phyloP scores from a whole-genome alignment of 2,888 invertebrate genomes.

The Leptothorax acervorum region DNA sequence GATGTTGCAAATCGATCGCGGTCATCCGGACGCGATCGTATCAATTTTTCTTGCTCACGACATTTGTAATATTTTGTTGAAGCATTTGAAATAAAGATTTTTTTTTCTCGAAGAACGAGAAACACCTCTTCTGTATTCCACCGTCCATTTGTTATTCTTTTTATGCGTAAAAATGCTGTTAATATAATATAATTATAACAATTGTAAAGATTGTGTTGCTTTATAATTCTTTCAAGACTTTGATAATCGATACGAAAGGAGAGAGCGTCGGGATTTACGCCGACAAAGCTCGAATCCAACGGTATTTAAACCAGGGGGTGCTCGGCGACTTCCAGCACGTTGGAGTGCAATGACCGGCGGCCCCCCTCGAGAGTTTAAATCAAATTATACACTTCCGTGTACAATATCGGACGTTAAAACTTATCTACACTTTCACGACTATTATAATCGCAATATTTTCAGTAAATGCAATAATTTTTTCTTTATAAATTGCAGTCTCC shows the following conservation, averaged over 20 bases:
- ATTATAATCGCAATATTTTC: not conserved
- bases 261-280: slow-evolving; percentile 15
- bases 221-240: not conserved
- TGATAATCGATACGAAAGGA: not conserved
- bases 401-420: slow-evolving; percentile 2
- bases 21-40: not conserved
- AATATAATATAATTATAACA: not conserved
- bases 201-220: not conserved
- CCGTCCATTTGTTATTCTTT: not conserved
- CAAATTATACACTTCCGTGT: slow-evolving; percentile 33
- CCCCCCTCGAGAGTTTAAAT: slow-evolving; percentile 30
- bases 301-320: slow-evolving; percentile 53
- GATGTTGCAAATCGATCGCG: slow-evolving; percentile 24
- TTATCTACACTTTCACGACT: not conserved
- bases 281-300: slow-evolving; percentile 36
- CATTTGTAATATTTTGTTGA: not conserved
- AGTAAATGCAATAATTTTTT: slow-evolving; percentile 13
- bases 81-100: not conserved
- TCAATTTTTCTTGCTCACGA: not conserved
- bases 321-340: slow-evolving; percentile 12
- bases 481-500: not conserved
- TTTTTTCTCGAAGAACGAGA: not conserved
- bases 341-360: slow-evolving; percentile 44
- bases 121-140: not conserved
- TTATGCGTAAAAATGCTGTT: not conserved